Percentiles rank a stretch among this genome's conserved stretches.
Conservation (phyloP, 2,888 invertebrate genomes). For the Ecliptopera silaceata region DNA sequence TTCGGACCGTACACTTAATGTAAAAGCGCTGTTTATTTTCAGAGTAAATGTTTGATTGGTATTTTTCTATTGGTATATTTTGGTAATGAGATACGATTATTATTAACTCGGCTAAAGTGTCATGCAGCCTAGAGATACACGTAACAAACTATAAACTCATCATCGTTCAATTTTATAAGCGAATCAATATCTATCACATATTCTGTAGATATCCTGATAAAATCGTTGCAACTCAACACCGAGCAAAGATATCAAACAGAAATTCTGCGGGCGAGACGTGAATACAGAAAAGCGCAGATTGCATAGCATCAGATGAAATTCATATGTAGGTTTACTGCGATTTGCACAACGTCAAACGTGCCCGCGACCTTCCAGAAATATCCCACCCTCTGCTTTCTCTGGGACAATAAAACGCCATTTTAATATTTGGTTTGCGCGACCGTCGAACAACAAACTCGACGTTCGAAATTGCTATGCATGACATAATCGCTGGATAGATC, state of each 20-base stretch:
- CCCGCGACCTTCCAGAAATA: conserved; percentile 67
- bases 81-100: conserved; percentile 28
- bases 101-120: conserved; percentile 11
- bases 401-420: conserved; percentile 60
- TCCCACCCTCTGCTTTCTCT: conserved; percentile 49
- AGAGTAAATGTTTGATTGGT: conserved; percentile 33
- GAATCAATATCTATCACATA: neutral
- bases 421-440: conserved; percentile 55
- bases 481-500: conserved; percentile 79
- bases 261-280: conserved; percentile 8
- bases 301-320: conserved; percentile 35
- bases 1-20: conserved; percentile 43
- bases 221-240: conserved; percentile 6
- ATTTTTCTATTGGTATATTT: conserved; percentile 28
- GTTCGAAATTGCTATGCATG: conserved; percentile 69
- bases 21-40: conserved; percentile 44
- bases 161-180: neutral
- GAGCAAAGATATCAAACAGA: conserved; percentile 15
- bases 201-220: neutral
- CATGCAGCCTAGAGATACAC: neutral
- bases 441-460: conserved; percentile 64
- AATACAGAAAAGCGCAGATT: conserved; percentile 36
- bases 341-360: conserved; percentile 38
- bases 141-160: neutral
- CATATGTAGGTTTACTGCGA: conserved; percentile 27